A percentile compares a stretch with the other conserved stretches of the same genome.
These are phyloP conservation scores for Ammodytes marinus DNA, from an alignment of 2,113 vertebrate genomes.

Conservation along the genomic window DNA sequence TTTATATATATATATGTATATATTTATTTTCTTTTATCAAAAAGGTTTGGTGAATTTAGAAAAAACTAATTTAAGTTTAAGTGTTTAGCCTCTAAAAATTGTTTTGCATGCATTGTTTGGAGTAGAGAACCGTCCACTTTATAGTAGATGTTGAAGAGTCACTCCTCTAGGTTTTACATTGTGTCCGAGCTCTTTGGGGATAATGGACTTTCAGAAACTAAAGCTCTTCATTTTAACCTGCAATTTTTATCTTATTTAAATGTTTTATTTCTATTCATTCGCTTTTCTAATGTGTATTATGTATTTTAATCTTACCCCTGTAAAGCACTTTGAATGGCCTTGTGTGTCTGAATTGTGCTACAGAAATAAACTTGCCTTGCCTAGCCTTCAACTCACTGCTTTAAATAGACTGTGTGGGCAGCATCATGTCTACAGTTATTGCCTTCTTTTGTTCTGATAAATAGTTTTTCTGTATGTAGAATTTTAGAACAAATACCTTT, in stretches of 20 bases:
- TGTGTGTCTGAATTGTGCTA: no score
- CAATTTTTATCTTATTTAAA: no score
- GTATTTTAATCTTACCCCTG: no score
- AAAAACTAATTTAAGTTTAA: neutral
- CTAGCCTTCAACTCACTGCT: neutral
- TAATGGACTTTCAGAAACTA: constrained; percentile 33
- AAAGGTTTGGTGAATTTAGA: neutral
- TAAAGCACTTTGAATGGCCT: no score
- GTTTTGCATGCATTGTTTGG: neutral
- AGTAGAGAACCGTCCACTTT: neutral
- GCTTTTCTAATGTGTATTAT: no score
- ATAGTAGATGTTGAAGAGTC: constrained; percentile 37
- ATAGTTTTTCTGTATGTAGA: neutral
- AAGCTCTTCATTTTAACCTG: neutral
- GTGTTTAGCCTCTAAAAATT: neutral
- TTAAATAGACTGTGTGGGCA: constrained; percentile 45
- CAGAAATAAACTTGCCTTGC: no score
- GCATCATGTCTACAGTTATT: neutral
- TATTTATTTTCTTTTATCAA: neutral
- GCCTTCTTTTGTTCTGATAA: neutral
- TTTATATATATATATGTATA: no score
- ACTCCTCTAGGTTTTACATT: constrained; percentile 14
- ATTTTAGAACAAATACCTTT: neutral
- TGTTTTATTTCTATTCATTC: no score
- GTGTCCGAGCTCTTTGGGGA: constrained; percentile 15